Conservation (phyloP, 2,797 vertebrate species). For the Gymnothorax javanicus region DNA sequence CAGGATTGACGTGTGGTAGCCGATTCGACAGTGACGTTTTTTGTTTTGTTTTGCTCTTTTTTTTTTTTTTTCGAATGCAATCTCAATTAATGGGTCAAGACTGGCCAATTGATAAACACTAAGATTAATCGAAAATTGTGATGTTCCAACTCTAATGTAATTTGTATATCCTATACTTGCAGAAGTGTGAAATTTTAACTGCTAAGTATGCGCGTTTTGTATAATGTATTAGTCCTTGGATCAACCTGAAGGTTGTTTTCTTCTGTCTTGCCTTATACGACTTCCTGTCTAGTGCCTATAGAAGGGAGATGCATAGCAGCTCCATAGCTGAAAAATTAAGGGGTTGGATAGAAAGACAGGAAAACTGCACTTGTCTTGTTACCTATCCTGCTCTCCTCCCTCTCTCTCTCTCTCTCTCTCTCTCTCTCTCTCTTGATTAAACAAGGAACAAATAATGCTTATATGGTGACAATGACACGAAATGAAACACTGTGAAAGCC, state of each 20-base stretch:
- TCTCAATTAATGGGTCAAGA: not conserved
- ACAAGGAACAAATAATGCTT: not conserved
- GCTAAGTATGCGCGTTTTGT: not conserved
- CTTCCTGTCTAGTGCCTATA: not conserved
- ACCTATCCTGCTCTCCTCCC: not conserved
- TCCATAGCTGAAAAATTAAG: not conserved
- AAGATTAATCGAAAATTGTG: not conserved
- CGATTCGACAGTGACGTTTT: not conserved
- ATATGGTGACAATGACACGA: not conserved
- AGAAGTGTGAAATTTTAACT: not conserved
- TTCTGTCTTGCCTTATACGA: not conserved
- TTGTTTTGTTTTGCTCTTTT: not conserved
- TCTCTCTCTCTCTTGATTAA: not conserved
- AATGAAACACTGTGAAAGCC: not conserved
- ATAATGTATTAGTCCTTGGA: not conserved
- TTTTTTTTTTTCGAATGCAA: not conserved
- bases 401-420: slow-evolving; percentile 17
- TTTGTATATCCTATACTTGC: not conserved
- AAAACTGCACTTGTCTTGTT: slow-evolving; percentile 4
- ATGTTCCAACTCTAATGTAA: not conserved
- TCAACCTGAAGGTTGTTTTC: slow-evolving; percentile 14
- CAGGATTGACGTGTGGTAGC: not conserved
- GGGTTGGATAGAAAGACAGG: not conserved
- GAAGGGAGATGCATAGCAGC: not conserved
- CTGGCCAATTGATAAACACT: not conserved